A percentile compares a stretch with the other conserved stretches of the same genome.
These are phyloP conservation scores for Meghimatium bilineatum DNA, from an alignment of 2,888 invertebrate genomes.

Conservation along the genomic window DNA sequence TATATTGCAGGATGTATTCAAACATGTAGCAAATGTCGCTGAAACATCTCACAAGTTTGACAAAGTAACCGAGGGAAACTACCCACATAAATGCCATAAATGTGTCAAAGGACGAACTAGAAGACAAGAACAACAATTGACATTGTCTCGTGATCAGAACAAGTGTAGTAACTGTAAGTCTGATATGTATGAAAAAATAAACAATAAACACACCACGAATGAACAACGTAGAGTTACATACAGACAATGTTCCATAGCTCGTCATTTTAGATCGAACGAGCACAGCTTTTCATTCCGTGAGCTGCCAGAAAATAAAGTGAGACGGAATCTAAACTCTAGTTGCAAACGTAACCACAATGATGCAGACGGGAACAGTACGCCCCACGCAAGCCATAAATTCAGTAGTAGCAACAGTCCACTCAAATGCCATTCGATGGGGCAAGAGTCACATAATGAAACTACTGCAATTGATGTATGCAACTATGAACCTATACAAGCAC, in stretches of 20 bases:
- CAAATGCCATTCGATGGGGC: not conserved
- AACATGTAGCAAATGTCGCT: no score
- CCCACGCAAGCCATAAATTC: no score
- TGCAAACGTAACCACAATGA: not conserved
- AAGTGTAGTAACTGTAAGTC: not conserved
- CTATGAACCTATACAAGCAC: not conserved
- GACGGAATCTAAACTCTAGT: not conserved
- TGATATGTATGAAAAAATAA: not conserved
- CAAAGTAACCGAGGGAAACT: not conserved
- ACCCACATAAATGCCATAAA: not conserved
- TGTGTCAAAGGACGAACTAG: not conserved
- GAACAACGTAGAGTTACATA: not conserved
- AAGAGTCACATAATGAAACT: not conserved
- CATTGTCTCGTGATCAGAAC: not conserved
- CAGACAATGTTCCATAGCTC: constrained; percentile 1
- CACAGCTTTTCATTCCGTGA: not conserved
- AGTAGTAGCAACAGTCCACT: no score
- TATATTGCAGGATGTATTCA: no score
- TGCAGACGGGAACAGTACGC: not conserved
- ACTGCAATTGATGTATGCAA: not conserved
- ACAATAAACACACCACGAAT: not conserved
- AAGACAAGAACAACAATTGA: not conserved
- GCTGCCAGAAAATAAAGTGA: not conserved
- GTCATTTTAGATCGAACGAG: not conserved
- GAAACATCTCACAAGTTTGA: no score